phyloP scores from a whole-genome alignment of 2,797 vertebrate genomes.

The Odontamblyopus rebecca region DNA sequence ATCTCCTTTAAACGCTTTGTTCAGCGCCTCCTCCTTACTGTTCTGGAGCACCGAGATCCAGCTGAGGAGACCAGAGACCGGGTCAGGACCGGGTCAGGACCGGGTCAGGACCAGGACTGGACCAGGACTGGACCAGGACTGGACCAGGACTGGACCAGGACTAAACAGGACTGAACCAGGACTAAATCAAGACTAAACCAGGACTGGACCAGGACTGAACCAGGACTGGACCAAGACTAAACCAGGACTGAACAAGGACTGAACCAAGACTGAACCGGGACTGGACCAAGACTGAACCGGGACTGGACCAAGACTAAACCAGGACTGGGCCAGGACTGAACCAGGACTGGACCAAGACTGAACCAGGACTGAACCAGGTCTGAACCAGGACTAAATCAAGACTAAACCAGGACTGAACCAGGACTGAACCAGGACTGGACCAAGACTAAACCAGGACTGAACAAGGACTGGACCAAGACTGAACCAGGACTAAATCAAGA shows the following conservation, averaged over 20 bases:
- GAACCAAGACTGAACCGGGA: too few relatives aligned
- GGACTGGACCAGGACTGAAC: background rate
- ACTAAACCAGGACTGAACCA: background rate
- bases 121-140: too few relatives aligned
- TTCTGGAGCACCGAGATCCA: constrained; percentile 88
- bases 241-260: too few relatives aligned
- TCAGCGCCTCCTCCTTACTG: constrained; percentile 90
- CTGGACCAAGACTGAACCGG: too few relatives aligned
- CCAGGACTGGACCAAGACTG: too few relatives aligned
- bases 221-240: background rate
- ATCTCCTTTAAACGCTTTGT: constrained; percentile 91
- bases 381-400: too few relatives aligned
- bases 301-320: background rate
- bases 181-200: background rate
- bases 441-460: too few relatives aligned
- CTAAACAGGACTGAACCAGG: too few relatives aligned
- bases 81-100: background rate
- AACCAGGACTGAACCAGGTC: too few relatives aligned
- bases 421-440: too few relatives aligned
- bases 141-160: too few relatives aligned
- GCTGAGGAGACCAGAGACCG: constrained; percentile 23
- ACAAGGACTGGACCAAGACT: too few relatives aligned
- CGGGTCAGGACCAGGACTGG: background rate
- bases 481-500: background rate
- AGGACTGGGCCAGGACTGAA: background rate